Evolutionary conservation across 2,113 vertebrate genomes (phyloP).

Genomic region (Lonchura striata): DNA sequence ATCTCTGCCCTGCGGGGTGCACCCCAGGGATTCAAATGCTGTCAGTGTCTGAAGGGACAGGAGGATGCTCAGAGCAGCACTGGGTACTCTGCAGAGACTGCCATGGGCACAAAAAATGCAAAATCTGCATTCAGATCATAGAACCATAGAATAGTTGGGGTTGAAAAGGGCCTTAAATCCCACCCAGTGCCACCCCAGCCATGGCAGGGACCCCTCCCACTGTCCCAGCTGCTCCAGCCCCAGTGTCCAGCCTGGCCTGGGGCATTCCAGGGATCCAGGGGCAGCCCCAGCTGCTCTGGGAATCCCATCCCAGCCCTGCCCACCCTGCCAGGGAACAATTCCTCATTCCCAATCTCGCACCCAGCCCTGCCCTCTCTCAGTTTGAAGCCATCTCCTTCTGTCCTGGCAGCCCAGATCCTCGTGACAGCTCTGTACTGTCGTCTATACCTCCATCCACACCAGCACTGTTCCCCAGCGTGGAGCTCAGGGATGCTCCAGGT

Average conservation of each 20-base stretch:
- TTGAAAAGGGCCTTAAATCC: neutral
- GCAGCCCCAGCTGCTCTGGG: neutral
- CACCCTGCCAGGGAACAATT: neutral
- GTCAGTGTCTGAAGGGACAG: no score
- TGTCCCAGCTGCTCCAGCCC: neutral
- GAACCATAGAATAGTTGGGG: neutral
- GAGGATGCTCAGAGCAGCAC: neutral
- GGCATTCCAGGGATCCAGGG: neutral
- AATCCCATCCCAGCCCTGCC: neutral
- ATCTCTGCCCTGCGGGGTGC: neutral
- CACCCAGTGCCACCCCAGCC: rapidly evolving
- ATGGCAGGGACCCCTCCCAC: neutral
- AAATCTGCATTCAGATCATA: neutral
- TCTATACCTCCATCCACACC: neutral
- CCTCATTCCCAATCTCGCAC: rapidly evolving
- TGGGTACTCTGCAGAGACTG: neutral
- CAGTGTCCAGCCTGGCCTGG: neutral
- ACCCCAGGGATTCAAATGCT: neutral
- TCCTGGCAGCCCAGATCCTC: neutral
- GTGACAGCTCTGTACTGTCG: neutral
- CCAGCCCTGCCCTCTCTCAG: rapidly evolving
- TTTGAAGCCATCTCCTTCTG: neutral
- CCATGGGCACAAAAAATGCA: no score
- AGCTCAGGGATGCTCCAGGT: neutral
- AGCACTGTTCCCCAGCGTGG: rapidly evolving